Conservation (phyloP, 1,140 invertebrate species). For the Microplitis demolitor region DNA sequence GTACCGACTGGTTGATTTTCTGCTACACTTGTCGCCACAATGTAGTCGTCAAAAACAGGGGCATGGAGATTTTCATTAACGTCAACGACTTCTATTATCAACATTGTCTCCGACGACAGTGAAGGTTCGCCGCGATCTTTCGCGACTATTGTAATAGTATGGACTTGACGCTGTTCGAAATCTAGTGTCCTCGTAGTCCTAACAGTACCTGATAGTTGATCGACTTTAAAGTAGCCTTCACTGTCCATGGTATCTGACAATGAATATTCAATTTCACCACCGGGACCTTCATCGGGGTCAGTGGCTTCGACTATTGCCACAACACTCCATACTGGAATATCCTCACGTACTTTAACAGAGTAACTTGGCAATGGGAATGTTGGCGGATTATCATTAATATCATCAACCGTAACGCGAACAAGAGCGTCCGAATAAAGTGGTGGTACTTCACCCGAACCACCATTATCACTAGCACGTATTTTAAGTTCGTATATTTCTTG, state of each 20-base stretch:
- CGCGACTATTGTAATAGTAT: constrained; percentile 83
- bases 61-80: constrained; percentile 89
- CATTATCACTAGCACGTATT: constrained; percentile 81
- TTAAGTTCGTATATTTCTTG: constrained; percentile 82
- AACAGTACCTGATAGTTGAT: constrained; percentile 81
- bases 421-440: constrained; percentile 76
- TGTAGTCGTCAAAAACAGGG: constrained; percentile 84
- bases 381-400: constrained; percentile 92
- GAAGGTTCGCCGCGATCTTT: constrained; percentile 78
- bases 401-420: constrained; percentile 80
- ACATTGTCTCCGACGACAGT: constrained; percentile 73
- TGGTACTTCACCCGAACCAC: constrained; percentile 62
- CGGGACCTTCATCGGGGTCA: constrained; percentile 83
- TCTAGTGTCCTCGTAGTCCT: constrained; percentile 77
- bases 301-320: constrained; percentile 83
- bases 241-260: constrained; percentile 72
- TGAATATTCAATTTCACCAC: constrained; percentile 77
- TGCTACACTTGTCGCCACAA: constrained; percentile 70
- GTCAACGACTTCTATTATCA: constrained; percentile 88
- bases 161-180: constrained; percentile 86
- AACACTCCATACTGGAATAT: constrained; percentile 85
- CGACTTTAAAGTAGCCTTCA: constrained; percentile 75
- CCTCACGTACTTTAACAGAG: constrained; percentile 85
- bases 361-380: constrained; percentile 77
- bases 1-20: constrained; percentile 80